These are phyloP conservation scores for Arenicola marina DNA, from an alignment of 2,888 invertebrate genomes.

Conservation along the genomic window DNA sequence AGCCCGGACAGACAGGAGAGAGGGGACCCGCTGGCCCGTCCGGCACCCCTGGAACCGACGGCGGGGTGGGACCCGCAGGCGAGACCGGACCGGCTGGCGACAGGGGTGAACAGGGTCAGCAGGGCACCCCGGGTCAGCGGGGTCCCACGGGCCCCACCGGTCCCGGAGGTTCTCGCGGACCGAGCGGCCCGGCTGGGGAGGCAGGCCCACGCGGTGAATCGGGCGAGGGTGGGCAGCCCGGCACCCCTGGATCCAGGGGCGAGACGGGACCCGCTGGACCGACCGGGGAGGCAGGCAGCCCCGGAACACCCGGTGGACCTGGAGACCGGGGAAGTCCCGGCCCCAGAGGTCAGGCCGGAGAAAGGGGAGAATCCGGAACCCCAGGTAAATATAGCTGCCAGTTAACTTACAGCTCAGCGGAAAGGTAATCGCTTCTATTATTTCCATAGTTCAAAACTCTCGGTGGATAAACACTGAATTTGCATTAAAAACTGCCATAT, in stretches of 20 bases:
- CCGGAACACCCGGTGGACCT: conserved; percentile 17
- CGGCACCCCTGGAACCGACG: neutral
- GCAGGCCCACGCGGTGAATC: conserved; percentile 8
- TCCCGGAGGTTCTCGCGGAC: conserved; percentile 18
- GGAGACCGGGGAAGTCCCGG: conserved; percentile 28
- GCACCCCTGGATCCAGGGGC: conserved; percentile 17
- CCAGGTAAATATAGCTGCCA: neutral
- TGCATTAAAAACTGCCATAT: neutral
- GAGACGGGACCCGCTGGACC: conserved; percentile 12
- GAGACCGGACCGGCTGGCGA: neutral
- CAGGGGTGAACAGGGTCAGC: conserved; percentile 2
- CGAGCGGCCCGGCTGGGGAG: conserved; percentile 15
- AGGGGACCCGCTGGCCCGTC: neutral
- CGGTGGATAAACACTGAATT: neutral
- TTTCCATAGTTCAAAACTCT: neutral
- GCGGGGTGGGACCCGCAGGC: neutral
- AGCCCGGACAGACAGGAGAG: neutral
- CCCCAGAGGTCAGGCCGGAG: conserved; percentile 9
- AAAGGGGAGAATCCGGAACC: neutral
- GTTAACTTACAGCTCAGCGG: too few species aligned
- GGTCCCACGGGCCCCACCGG: conserved; percentile 25
- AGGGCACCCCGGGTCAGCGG: conserved; percentile 14
- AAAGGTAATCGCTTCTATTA: neutral
- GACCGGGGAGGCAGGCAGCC: conserved; percentile 10
- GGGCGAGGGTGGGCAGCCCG: conserved; percentile 18